Conservation (phyloP, 2,888 invertebrate species). For the Helicoverpa assulta region DNA sequence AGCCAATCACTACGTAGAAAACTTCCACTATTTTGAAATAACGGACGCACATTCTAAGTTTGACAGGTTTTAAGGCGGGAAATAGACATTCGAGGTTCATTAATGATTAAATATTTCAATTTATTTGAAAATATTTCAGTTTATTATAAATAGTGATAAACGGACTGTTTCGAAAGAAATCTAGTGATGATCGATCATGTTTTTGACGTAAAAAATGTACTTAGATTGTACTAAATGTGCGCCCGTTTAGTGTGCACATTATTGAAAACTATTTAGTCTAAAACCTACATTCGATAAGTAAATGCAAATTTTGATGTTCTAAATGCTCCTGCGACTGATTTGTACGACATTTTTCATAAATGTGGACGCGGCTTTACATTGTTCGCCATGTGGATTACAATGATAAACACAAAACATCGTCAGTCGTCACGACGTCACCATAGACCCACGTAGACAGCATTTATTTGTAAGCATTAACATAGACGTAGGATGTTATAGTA, state of each 20-base stretch:
- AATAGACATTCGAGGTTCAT: background rate
- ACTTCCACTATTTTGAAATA: conserved; percentile 3
- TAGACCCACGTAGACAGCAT: conserved; percentile 85
- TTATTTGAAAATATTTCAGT: conserved; percentile 2
- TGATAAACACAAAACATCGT: conserved; percentile 13
- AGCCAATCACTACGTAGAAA: conserved; percentile 35
- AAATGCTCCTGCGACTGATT: conserved; percentile 9
- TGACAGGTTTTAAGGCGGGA: background rate
- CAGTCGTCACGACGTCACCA: conserved; percentile 45
- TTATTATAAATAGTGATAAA: background rate
- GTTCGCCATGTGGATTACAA: conserved; percentile 39
- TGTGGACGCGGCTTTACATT: conserved; percentile 24
- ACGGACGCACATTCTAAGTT: conserved; percentile 39
- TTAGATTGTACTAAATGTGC: conserved; percentile 26
- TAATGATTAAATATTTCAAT: background rate
- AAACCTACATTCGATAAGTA: conserved; percentile 31
- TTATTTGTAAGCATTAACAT: conserved; percentile 89
- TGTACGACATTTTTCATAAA: background rate
- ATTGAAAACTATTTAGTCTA: conserved; percentile 26
- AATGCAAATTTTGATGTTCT: conserved; percentile 20
- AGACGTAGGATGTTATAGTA: conserved; percentile 87
- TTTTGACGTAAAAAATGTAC: background rate
- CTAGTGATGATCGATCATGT: background rate
- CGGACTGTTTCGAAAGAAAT: background rate
- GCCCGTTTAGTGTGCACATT: conserved; percentile 30